These are phyloP conservation scores for Aldabrachelys gigantea DNA, from an alignment of 2,113 vertebrate species.

Conservation along the genomic window DNA sequence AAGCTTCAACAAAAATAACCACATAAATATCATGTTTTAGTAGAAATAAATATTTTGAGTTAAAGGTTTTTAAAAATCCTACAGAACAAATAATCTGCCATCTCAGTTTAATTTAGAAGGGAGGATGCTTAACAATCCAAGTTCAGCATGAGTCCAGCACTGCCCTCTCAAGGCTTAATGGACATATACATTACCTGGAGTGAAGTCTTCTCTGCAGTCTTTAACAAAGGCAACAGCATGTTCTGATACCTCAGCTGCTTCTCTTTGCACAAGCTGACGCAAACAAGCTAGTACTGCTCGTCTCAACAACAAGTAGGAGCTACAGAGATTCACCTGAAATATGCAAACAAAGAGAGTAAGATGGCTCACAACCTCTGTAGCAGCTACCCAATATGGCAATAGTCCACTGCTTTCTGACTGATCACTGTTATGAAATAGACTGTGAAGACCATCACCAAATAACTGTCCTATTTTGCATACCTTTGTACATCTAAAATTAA, in stretches of 20 bases:
- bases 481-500: neutral
- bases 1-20: neutral
- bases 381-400: neutral
- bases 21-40: neutral
- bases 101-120: neutral
- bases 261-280: conserved; percentile 91
- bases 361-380: neutral
- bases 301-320: conserved; percentile 87
- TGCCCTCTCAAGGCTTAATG: neutral
- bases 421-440: neutral
- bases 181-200: conserved; percentile 79
- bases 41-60: neutral
- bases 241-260: conserved; percentile 89
- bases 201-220: conserved; percentile 82
- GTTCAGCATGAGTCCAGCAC: neutral
- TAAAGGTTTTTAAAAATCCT: neutral
- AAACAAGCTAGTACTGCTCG: conserved; percentile 90
- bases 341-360: conserved; percentile 60
- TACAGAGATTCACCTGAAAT: conserved; percentile 90
- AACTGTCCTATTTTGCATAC: neutral
- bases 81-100: fast-evolving
- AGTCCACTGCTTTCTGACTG: neutral
- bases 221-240: conserved; percentile 87
- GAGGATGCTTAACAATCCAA: neutral
- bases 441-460: neutral